Conservation (phyloP, 2,113 vertebrate genomes). For the Phylloscopus trochiloides region DNA sequence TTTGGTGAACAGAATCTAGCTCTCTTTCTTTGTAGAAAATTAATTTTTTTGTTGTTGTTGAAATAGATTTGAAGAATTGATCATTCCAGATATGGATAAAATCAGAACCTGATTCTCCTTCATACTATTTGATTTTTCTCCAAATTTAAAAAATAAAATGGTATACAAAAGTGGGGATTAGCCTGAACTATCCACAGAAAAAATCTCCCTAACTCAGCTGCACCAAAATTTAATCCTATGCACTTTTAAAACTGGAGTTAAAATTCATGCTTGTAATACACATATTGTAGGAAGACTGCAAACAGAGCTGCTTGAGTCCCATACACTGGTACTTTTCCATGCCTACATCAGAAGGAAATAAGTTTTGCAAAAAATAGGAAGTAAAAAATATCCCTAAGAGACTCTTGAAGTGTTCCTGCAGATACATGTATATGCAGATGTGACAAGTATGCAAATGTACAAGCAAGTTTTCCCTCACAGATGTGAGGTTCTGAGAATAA, state of each 20-base stretch:
- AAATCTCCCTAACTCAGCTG: not conserved
- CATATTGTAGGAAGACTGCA: not conserved
- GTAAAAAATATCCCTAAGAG: not conserved
- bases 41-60: not conserved
- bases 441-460: not conserved
- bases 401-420: not conserved
- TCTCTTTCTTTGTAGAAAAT: not conserved
- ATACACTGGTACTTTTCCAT: not conserved
- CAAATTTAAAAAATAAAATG: not conserved
- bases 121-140: not conserved
- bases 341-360: not conserved
- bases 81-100: not conserved
- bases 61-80: not conserved
- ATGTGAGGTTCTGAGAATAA: not conserved
- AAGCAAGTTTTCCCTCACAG: not conserved
- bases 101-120: not conserved
- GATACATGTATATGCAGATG: not conserved
- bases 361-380: not conserved
- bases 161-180: not conserved
- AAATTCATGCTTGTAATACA: not conserved
- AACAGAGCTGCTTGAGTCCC: not conserved
- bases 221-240: not conserved
- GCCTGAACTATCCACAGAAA: not conserved
- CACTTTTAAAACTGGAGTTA: not conserved
- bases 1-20: not conserved